Base-by-base conservation (phyloP, 2,113 vertebrate species). In the Rhinoderma darwinii region DNA sequence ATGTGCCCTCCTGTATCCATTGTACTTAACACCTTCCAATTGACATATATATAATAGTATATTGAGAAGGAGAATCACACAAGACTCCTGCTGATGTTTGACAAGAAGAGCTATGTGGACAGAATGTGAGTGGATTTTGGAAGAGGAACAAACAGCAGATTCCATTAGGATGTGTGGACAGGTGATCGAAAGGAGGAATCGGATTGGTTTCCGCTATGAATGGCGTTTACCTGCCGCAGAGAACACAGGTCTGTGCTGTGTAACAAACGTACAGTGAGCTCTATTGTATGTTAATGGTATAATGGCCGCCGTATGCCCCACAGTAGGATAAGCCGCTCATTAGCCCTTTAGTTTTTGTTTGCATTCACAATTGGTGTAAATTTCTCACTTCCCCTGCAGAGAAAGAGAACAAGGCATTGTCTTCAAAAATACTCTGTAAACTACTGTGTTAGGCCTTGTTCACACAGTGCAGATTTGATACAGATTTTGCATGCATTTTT, bases 351-450 rank as follows among this genome's bases (percentile, higher is more conserved):
- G 51, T 27, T 72, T 84, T 74, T 84, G 43, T 70, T 83, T 70
- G 68, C 12, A 4, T 43, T 81, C 12, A 43, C 37, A 41, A 35
- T 56, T 27, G 68, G 66, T 73, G 68, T 84, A 30, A 74, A 73
- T 18, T 74, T 84, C 70, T 74, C 32, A 56, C 83, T 84, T 84
- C 83, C 70, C 83, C 83, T 72, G 27, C 37, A 43, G 83, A 75
- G 83, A 75, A 39, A 39, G 66, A 70, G 72, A 74, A 75, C 30
- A 17, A 74, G 51, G 50, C n/a, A 75, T 84, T 75, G 70, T 84
- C 70, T 43, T 35, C 12, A 30, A 25, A 43, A 37, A 59, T 80
- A 30, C 78, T 81, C 12, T 81, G 78, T 81, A 63, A 63, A 63
- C 78, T 63, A 81, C 43, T 81, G 56, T 63, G 25, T 56, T 79